A percentile compares a stretch with the other conserved stretches of the same genome.
Conservation (phyloP, 2,797 vertebrate genomes). For the Poeciliopsis presidionis region DNA sequence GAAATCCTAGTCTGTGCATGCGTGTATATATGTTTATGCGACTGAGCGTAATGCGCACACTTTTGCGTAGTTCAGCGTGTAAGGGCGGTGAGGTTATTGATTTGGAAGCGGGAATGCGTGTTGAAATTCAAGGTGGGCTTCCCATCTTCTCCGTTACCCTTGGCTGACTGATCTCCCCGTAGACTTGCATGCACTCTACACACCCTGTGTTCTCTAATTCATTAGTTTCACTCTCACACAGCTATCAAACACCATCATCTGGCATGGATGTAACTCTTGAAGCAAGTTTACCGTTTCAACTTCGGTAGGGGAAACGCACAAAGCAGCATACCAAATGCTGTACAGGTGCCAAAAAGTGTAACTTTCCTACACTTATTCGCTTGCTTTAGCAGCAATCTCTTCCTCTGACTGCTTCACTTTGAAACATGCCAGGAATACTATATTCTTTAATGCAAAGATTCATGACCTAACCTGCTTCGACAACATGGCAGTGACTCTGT, state of each 20-base stretch:
- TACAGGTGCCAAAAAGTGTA: constrained; percentile 53
- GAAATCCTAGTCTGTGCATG: constrained; percentile 20
- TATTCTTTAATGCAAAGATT: constrained; percentile 2
- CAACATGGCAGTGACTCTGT: neutral
- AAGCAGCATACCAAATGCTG: constrained; percentile 60
- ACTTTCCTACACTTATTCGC: constrained; percentile 10
- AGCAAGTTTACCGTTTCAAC: constrained; percentile 59
- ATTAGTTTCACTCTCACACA: constrained; percentile 71
- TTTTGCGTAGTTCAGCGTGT: constrained; percentile 35
- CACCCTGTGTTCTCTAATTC: constrained; percentile 66
- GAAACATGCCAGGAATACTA: constrained; percentile 17
- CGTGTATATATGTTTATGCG: neutral
- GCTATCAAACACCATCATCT: constrained; percentile 67
- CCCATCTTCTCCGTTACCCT: constrained; percentile 54
- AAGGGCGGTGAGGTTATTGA: constrained; percentile 58
- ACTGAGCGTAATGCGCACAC: constrained; percentile 8
- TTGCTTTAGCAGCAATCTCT: constrained; percentile 15
- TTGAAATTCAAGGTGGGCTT: constrained; percentile 74
- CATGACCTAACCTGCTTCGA: neutral
- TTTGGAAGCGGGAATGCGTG: constrained; percentile 57
- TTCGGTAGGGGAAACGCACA: constrained; percentile 52
- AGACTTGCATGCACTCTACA: constrained; percentile 59
- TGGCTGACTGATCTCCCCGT: constrained; percentile 55
- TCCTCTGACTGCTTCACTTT: neutral
- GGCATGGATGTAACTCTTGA: constrained; percentile 46